Conservation (phyloP, 2,888 invertebrate genomes). For the Eudasyphora cyanicolor region DNA sequence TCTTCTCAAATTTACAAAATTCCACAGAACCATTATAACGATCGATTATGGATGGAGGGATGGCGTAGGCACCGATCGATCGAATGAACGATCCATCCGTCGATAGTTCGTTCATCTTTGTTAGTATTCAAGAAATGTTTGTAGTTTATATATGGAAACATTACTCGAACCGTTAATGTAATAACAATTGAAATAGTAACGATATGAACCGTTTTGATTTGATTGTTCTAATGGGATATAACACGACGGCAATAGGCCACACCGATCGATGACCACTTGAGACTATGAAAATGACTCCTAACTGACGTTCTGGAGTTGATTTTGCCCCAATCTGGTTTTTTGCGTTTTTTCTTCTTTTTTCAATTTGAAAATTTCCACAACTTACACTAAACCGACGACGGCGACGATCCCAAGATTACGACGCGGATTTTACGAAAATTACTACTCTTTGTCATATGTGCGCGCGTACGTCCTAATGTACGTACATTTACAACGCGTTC, state of each 20-base stretch:
- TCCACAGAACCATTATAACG: conserved; percentile 7
- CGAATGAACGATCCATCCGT: no score
- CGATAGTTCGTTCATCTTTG: no score
- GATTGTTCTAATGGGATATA: neutral
- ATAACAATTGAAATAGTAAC: conserved; percentile 35
- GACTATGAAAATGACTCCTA: neutral
- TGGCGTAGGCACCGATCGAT: neutral
- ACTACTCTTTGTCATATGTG: conserved; percentile 2
- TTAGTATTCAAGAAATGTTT: conserved; percentile 12
- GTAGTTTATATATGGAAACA: neutral
- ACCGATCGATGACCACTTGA: conserved; percentile 1
- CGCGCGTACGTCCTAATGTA: neutral
- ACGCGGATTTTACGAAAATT: neutral
- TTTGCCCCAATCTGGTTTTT: neutral
- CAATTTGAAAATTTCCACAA: neutral
- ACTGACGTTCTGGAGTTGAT: neutral
- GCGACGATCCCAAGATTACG: neutral
- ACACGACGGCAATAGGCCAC: neutral
- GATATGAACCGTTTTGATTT: conserved; percentile 16
- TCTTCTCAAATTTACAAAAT: conserved; percentile 28
- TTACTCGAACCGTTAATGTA: neutral
- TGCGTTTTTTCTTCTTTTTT: neutral
- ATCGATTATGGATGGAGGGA: no score
- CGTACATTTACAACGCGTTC: neutral
- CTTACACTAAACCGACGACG: conserved; percentile 8